These are phyloP conservation scores for Porites rus DNA, from an alignment of 92 coral and sea anemone species.

Conservation along the genomic window DNA sequence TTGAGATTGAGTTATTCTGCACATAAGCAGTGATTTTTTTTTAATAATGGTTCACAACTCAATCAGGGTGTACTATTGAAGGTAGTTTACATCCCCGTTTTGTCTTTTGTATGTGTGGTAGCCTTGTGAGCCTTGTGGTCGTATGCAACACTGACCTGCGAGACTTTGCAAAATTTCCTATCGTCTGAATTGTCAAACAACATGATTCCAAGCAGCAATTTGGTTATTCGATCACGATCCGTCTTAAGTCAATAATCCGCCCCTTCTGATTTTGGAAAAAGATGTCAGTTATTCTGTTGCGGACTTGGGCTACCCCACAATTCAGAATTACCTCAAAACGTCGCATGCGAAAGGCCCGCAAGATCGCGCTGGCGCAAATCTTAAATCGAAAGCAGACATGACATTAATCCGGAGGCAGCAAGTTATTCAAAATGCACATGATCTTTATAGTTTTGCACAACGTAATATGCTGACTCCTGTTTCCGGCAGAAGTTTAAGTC, in stretches of 20 bases:
- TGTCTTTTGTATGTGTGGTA: no score
- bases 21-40: no score
- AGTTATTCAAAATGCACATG: conserved; percentile 32
- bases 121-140: no score
- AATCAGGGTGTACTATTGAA: no score
- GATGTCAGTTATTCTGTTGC: conserved; percentile 7
- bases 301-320: conserved; percentile 34
- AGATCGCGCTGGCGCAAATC: conserved; percentile 73
- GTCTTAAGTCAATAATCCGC: conserved; percentile 8
- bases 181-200: no score
- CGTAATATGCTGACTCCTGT: background rate
- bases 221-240: no score
- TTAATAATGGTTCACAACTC: no score
- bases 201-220: no score
- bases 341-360: conserved; percentile 68
- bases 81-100: no score
- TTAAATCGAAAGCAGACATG: conserved; percentile 44
- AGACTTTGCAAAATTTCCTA: no score
- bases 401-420: conserved; percentile 16
- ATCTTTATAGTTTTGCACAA: conserved; percentile 26
- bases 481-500: conserved; percentile 9
- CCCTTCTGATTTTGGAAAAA: conserved; percentile 15
- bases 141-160: no score
- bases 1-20: no score
- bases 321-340: conserved; percentile 40